Conservation (phyloP, 2,888 invertebrate genomes). For the Pristionchus exspectatus region DNA sequence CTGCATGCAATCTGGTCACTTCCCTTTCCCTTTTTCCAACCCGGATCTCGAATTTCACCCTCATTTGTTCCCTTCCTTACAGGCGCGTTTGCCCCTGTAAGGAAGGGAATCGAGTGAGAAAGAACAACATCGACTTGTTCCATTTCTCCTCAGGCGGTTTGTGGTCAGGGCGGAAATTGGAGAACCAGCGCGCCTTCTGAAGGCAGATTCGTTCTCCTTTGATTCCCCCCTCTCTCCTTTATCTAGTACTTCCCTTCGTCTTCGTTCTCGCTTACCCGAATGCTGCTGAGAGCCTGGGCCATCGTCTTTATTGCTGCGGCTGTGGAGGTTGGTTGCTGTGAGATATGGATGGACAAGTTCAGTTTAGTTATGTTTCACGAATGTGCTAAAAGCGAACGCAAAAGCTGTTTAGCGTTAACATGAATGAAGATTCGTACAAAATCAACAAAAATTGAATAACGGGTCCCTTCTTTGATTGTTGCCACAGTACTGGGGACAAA, state of each 20-base stretch:
- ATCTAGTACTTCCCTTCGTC: background rate
- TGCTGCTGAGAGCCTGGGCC: background rate
- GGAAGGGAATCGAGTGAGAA: background rate
- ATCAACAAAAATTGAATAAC: no score
- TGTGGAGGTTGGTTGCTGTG: background rate
- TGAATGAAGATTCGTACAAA: background rate
- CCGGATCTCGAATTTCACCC: conserved; percentile 21
- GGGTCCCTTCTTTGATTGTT: background rate
- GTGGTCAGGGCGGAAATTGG: conserved; percentile 4
- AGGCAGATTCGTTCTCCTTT: background rate
- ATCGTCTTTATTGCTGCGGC: background rate
- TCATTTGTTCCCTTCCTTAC: background rate
- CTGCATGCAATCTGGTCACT: background rate
- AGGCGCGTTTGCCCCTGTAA: background rate
- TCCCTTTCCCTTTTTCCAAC: background rate
- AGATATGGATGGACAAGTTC: background rate
- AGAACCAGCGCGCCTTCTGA: background rate
- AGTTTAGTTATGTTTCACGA: background rate
- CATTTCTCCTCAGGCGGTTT: background rate
- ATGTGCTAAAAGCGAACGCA: background rate
- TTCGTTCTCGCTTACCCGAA: background rate
- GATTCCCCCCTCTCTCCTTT: background rate
- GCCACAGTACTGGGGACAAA: background rate
- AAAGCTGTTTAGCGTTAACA: background rate
- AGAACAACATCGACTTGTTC: conserved; percentile 19